Evolutionary conservation across 2,797 vertebrate species (phyloP).

Genomic region (Lagocephalus sceleratus): DNA sequence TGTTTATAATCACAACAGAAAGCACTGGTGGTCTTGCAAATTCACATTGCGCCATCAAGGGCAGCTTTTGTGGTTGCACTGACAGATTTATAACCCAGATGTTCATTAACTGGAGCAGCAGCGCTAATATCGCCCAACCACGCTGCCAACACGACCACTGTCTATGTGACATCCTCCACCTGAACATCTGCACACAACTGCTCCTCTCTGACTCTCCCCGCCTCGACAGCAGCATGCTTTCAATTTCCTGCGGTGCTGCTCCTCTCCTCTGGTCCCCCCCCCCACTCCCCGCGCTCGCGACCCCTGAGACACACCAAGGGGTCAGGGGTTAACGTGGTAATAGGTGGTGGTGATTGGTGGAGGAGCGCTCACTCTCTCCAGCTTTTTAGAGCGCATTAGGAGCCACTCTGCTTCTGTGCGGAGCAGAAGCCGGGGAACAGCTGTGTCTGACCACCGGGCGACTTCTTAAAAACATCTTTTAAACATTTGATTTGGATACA

Average conservation of each 20-base stretch:
- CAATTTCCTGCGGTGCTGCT: constrained; percentile 54
- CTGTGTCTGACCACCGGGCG: constrained; percentile 70
- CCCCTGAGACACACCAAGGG: constrained; percentile 58
- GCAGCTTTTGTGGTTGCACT: constrained; percentile 55
- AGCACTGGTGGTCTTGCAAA: constrained; percentile 54
- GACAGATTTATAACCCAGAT: constrained; percentile 63
- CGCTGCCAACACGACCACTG: constrained; percentile 26
- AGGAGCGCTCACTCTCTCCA: constrained; percentile 60
- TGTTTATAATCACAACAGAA: constrained; percentile 44
- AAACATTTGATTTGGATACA: constrained; percentile 76
- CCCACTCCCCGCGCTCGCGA: constrained; percentile 14
- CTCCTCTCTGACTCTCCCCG: constrained; percentile 15
- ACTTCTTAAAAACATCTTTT: constrained; percentile 71
- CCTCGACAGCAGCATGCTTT: constrained; percentile 44
- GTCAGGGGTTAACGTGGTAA: constrained; percentile 78
- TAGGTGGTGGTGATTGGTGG: constrained; percentile 75
- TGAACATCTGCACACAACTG: constrained; percentile 54
- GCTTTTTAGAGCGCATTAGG: constrained; percentile 60
- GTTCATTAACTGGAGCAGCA: constrained; percentile 47
- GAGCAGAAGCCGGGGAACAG: constrained; percentile 55
- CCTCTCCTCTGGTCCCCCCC: constrained; percentile 26
- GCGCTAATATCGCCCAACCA: constrained; percentile 26
- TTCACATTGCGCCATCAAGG: constrained; percentile 41
- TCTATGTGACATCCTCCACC: constrained; percentile 28
- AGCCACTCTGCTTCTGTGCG: constrained; percentile 64